Base-by-base conservation (phyloP, 2,888 invertebrate genomes). In the Synanthedon tipuliformis region DNA sequence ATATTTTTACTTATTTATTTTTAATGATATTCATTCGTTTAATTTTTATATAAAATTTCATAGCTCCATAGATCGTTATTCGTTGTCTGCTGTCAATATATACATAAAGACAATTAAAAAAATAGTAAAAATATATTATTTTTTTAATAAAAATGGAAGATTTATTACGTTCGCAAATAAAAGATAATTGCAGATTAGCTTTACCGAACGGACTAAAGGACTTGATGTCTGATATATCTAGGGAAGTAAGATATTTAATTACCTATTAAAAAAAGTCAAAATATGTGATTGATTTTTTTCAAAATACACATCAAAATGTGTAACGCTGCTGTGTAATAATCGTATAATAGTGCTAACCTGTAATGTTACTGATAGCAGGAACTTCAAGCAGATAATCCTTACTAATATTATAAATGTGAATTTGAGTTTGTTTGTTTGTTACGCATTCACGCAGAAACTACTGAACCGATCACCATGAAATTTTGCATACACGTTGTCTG, bases 161-260 rank as follows among this genome's bases (percentile, higher is more conserved):
- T 62, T 67, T 78, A 57, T 51, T 75, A 4, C 59, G 66, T 48
- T 61, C 68, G 1, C 77, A 80, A 59, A 75, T 80, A 53, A 57
- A 57, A 2, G 66, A 72, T 0, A 71, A 61, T 41, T 78, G 77
- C 49, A 70, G 59, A 8, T 55, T 83, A 7, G 72, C 73, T 5
- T 70, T 92, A 23, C 94, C 93, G 0, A 89, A 91, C 53, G 94
- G 93, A 0, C 74, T 94, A 3, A 82, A 88, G 5, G 93, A 94
- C 65, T 73, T 94, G 50, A 90, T 93, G 82, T 83, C 89, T 50
- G 94, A 94, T 70, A 92, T 94, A 58, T 89, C 92, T 0, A 89
- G 93, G 57, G 93, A 94, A 81, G 92, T 91, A 72, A 61, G 65
- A 63, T 12, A 34, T 34, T 34, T 10, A 34, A 10, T 10, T 34